Percentiles rank a stretch among this genome's conserved stretches.
phyloP scores from a whole-genome alignment of 2,797 vertebrate genomes.

The Podargus strigoides region DNA sequence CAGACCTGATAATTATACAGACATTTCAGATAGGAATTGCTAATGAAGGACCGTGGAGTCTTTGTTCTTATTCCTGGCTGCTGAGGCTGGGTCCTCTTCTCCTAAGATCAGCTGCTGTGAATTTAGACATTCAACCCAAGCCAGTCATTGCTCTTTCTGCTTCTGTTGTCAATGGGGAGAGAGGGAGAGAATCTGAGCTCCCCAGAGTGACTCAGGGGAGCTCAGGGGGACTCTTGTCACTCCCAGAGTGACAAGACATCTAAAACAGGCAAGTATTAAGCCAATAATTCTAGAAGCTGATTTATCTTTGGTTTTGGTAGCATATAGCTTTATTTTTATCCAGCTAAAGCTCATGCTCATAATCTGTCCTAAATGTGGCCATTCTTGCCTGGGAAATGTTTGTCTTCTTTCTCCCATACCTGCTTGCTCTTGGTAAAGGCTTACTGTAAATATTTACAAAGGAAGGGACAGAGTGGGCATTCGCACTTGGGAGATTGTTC shows the following conservation, averaged over 20 bases:
- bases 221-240: no score
- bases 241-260: no score
- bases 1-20: background rate
- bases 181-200: background rate
- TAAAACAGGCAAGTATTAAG: background rate
- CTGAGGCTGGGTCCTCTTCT: background rate
- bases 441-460: background rate
- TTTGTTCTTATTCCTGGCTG: background rate
- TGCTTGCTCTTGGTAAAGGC: background rate
- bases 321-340: background rate
- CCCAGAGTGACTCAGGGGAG: fast-evolving
- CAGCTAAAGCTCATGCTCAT: background rate
- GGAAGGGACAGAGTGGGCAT: background rate
- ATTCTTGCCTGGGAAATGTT: background rate
- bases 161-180: background rate
- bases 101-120: background rate
- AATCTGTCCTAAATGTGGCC: background rate
- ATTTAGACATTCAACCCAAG: background rate
- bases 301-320: background rate
- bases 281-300: background rate
- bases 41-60: background rate
- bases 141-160: background rate
- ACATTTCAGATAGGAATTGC: background rate
- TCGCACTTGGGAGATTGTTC: background rate
- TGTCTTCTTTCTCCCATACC: background rate